phyloP scores from a whole-genome alignment of 92 coral and sea anemone genomes.

The Zoanthus gigantus region DNA sequence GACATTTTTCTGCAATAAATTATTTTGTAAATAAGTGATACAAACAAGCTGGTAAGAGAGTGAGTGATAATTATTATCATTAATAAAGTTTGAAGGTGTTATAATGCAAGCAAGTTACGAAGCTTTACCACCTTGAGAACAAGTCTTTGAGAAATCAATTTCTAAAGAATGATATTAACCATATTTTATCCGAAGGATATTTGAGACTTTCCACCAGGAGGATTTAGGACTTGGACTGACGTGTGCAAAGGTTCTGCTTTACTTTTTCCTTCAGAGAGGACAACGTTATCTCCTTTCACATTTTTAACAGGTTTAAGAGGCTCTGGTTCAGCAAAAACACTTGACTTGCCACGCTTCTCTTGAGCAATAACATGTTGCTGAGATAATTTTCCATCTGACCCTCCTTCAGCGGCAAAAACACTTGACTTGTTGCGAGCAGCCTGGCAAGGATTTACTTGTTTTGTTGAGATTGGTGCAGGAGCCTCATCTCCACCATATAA shows the following conservation, averaged over 20 bases:
- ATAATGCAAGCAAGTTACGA: neutral
- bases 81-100: neutral
- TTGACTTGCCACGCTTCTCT: conserved; percentile 85
- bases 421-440: conserved; percentile 88
- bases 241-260: conserved; percentile 52
- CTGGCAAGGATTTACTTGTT: conserved; percentile 79
- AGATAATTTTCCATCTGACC: conserved; percentile 21
- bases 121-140: neutral
- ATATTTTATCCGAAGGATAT: conserved; percentile 81
- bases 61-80: neutral
- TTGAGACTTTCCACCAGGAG: conserved; percentile 95
- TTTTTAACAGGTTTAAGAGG: conserved; percentile 31
- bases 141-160: neutral
- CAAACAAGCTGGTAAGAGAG: neutral
- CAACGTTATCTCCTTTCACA: conserved; percentile 32
- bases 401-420: conserved; percentile 74
- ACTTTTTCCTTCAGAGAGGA: conserved; percentile 6
- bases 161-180: neutral
- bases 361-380: conserved; percentile 70
- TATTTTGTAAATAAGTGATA: neutral
- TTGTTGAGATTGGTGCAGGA: conserved; percentile 31
- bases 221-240: conserved; percentile 79
- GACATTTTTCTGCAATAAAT: neutral
- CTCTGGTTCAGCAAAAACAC: conserved; percentile 70
- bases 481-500: conserved; percentile 71